Conservation (phyloP, 2,888 invertebrate species). For the Synanthedon vespiformis region DNA sequence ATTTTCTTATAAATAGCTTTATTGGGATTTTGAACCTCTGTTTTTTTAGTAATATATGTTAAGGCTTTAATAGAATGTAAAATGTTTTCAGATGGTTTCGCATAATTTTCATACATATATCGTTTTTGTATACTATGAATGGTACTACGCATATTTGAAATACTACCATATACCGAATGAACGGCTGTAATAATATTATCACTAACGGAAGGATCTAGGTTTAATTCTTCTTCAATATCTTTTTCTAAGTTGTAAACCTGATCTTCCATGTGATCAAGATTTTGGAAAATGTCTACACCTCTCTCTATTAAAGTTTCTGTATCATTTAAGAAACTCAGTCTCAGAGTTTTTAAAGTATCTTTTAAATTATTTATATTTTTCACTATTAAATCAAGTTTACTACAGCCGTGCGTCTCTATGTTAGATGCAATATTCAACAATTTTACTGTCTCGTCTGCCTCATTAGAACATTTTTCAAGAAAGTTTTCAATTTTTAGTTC, state of each 20-base stretch:
- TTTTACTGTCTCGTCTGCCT: conserved; percentile 35
- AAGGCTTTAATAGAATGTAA: conserved; percentile 43
- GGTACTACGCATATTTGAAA: conserved; percentile 66
- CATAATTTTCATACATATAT: conserved; percentile 55
- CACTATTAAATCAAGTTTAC: conserved; percentile 22
- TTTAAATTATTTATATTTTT: conserved; percentile 27
- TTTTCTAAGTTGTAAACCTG: conserved; percentile 47
- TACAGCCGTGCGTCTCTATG: conserved; percentile 25
- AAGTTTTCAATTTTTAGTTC: conserved; percentile 17
- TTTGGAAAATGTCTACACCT: conserved; percentile 47
- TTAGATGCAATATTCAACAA: conserved; percentile 54
- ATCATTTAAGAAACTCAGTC: conserved; percentile 27
- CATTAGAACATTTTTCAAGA: conserved; percentile 31
- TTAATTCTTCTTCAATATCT: conserved; percentile 24
- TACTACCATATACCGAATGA: conserved; percentile 61
- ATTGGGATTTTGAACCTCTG: conserved; percentile 10
- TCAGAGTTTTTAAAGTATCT: conserved; percentile 34
- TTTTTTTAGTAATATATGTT: conserved; percentile 15
- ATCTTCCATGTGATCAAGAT: conserved; percentile 54
- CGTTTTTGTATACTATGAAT: conserved; percentile 55
- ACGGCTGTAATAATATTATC: conserved; percentile 54
- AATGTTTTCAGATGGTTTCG: conserved; percentile 44
- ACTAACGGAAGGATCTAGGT: conserved; percentile 26
- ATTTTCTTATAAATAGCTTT: conserved; percentile 29
- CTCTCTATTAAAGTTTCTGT: conserved; percentile 47